Conservation (phyloP, 2,113 vertebrate genomes). For the Emydura subglobosa region DNA sequence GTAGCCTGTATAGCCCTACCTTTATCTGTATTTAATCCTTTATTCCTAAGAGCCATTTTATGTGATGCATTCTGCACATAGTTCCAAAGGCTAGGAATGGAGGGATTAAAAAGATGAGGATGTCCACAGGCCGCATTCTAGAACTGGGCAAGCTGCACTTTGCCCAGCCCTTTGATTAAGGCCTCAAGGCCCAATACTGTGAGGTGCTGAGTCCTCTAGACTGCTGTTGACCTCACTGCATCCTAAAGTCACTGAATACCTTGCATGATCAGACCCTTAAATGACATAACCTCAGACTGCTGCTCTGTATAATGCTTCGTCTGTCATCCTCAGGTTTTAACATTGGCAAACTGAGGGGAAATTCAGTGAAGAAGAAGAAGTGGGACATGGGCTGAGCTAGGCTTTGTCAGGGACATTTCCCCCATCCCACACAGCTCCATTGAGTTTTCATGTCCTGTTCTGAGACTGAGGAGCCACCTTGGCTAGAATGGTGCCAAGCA, state of each 20-base stretch:
- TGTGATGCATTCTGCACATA: background rate
- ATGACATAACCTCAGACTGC: background rate
- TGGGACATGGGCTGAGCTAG: background rate
- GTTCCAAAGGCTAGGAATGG: background rate
- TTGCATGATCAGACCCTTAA: slow-evolving; percentile 1
- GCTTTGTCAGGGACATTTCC: background rate
- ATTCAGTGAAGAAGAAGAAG: background rate
- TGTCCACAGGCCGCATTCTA: background rate
- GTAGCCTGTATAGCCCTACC: background rate
- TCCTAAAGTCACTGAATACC: background rate
- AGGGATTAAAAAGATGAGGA: background rate
- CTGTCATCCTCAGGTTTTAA: slow-evolving; percentile 6
- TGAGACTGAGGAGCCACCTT: background rate
- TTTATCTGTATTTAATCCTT: slow-evolving; percentile 40
- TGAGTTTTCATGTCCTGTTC: background rate
- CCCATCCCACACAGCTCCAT: background rate
- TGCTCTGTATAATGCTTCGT: background rate
- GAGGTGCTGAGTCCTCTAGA: background rate
- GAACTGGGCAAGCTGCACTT: background rate
- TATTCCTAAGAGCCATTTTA: background rate
- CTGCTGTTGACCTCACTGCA: background rate
- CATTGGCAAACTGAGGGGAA: background rate
- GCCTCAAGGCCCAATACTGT: background rate
- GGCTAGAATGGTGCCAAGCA: background rate
- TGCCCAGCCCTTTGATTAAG: background rate